Evolutionary conservation across 2,113 vertebrate genomes (phyloP).

Genomic region (Oreamnos americanus): DNA sequence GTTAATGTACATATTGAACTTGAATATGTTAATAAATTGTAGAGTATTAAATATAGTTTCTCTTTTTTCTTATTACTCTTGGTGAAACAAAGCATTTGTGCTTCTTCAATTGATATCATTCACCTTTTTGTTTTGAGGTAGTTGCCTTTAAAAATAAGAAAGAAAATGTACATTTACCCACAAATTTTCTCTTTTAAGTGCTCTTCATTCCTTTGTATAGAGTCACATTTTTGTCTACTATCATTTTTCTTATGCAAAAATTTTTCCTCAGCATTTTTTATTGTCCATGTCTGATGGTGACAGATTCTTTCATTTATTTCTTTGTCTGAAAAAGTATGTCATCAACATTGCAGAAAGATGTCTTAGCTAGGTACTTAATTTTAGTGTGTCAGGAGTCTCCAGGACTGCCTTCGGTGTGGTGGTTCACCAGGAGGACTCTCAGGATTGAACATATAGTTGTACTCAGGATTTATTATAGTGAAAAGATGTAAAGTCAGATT

Average conservation of each 20-base stretch:
- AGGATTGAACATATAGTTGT: background rate
- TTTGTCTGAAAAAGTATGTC: slow-evolving; percentile 13
- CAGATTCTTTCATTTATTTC: background rate
- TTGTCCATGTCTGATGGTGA: background rate
- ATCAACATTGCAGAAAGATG: background rate
- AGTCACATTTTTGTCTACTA: background rate
- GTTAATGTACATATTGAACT: slow-evolving; percentile 14
- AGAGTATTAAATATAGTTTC: background rate
- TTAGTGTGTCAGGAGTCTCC: background rate
- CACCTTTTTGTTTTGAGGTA: background rate
- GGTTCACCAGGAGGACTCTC: background rate
- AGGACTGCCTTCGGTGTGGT: background rate
- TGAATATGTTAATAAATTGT: slow-evolving; percentile 23
- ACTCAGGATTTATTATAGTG: background rate
- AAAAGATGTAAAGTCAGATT: background rate
- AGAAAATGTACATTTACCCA: background rate
- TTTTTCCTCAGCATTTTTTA: background rate
- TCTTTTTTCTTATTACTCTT: background rate
- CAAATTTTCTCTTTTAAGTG: background rate
- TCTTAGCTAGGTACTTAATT: background rate
- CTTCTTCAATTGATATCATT: background rate
- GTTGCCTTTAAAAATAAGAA: background rate
- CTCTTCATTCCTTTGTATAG: background rate
- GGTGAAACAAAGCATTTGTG: background rate
- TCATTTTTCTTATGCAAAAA: background rate